Evolutionary conservation across 2,113 vertebrate genomes (phyloP).

Genomic region (Cinclus cinclus): DNA sequence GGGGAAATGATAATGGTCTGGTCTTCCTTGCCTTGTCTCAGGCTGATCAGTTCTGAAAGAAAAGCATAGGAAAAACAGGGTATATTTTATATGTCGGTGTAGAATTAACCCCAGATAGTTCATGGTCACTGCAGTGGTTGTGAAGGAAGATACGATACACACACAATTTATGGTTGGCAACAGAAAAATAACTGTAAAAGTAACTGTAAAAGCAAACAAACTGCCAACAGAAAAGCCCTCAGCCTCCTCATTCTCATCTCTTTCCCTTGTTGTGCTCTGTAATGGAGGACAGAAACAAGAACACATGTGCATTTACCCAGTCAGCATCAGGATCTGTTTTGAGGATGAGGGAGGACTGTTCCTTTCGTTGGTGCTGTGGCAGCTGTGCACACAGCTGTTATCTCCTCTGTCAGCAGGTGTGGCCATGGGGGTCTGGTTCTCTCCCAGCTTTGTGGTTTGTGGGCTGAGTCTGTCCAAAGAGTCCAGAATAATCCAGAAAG

Average conservation of each 20-base stretch:
- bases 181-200: not conserved
- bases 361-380: not conserved
- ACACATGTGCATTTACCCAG: not conserved
- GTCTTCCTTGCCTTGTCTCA: not conserved
- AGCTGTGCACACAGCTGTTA: not conserved
- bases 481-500: not conserved
- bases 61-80: not conserved
- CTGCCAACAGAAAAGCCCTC: not conserved
- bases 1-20: not conserved
- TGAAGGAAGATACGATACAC: not conserved
- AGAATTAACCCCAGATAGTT: not conserved
- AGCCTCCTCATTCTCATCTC: not conserved
- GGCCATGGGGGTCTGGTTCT: not conserved
- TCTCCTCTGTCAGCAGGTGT: not conserved
- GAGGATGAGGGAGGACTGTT: not conserved
- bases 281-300: not conserved
- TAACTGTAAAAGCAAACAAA: not conserved
- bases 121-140: not conserved
- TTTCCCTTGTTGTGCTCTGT: not conserved
- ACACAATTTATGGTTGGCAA: not conserved
- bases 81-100: not conserved
- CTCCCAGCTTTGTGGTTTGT: rapidly evolving
- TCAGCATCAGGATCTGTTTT: not conserved
- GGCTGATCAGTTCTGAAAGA: not conserved
- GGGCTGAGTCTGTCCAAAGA: not conserved